Evolutionary conservation across 2,797 vertebrate genomes (phyloP).

Genomic region (Rousettus madagascariensis): DNA sequence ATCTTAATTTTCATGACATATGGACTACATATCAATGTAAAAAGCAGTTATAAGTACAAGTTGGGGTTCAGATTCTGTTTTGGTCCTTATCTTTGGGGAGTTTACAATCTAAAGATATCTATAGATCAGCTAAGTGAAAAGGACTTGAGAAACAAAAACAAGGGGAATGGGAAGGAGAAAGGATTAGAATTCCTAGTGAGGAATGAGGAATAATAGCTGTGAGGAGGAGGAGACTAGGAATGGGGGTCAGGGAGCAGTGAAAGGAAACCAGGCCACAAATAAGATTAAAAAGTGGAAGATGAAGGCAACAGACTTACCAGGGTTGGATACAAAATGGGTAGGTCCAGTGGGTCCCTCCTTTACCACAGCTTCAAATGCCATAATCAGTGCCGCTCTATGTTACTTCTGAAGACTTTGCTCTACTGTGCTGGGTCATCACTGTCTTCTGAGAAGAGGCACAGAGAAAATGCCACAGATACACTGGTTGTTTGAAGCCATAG

Average conservation of each 20-base stretch:
- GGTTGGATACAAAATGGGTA: background rate
- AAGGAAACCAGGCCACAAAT: background rate
- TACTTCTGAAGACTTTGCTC: background rate
- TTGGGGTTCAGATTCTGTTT: background rate
- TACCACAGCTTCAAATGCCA: no score
- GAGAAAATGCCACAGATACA: background rate
- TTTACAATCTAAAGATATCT: background rate
- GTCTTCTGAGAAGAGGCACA: background rate
- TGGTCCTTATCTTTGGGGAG: background rate
- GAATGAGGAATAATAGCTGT: background rate
- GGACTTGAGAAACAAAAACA: background rate
- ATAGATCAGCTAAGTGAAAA: background rate
- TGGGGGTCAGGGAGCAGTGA: fast-evolving
- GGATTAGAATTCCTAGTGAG: background rate
- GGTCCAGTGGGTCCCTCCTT: background rate
- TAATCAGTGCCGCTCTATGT: fast-evolving
- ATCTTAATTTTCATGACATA: background rate
- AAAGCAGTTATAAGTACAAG: background rate
- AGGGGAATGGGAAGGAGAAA: background rate
- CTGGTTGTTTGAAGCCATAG: background rate
- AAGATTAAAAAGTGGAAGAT: background rate
- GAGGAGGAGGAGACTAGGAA: background rate
- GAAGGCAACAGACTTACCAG: background rate
- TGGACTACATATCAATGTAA: background rate
- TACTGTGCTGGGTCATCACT: background rate